These are phyloP conservation scores for Drosophila eohydei DNA, from an alignment of 2,888 invertebrate genomes.

Conservation along the genomic window DNA sequence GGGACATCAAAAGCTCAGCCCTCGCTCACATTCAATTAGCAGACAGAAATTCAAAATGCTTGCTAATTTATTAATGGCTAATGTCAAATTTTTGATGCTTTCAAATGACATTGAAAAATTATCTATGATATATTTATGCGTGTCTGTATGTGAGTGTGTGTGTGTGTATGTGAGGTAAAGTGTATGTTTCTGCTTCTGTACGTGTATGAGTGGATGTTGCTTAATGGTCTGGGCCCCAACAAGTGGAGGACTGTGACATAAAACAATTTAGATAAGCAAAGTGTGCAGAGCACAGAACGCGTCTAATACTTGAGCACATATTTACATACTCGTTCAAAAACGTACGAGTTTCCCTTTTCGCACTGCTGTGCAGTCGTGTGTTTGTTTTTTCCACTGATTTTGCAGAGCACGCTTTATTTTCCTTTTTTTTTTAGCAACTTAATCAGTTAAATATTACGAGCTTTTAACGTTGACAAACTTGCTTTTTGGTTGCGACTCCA, in stretches of 20 bases:
- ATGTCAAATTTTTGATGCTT: conserved; percentile 68
- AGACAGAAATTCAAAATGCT: conserved; percentile 47
- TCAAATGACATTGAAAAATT: conserved; percentile 73
- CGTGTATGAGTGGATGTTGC: conserved; percentile 35
- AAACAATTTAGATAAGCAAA: conserved; percentile 76
- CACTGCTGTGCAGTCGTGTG: conserved; percentile 11
- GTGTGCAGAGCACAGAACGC: conserved; percentile 45
- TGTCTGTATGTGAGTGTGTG: conserved; percentile 12
- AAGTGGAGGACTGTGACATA: conserved; percentile 37
- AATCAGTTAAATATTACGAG: conserved; percentile 64
- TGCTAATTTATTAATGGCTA: conserved; percentile 72
- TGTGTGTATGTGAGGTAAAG: neutral
- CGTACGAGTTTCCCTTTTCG: conserved; percentile 30
- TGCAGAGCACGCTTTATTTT: conserved; percentile 20
- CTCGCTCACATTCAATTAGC: conserved; percentile 64
- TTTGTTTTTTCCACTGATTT: conserved; percentile 26
- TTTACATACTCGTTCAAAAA: conserved; percentile 26
- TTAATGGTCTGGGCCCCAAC: conserved; percentile 59
- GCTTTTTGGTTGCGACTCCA: neutral
- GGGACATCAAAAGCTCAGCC: conserved; percentile 49
- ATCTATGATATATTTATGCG: conserved; percentile 38
- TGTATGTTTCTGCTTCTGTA: neutral
- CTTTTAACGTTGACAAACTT: conserved; percentile 39
- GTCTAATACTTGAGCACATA: conserved; percentile 25
- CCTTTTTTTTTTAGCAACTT: conserved; percentile 44